Base-by-base conservation (phyloP, 37 sponge, comb jelly and placozoan species). In the Cladorhizidae sp. region DNA sequence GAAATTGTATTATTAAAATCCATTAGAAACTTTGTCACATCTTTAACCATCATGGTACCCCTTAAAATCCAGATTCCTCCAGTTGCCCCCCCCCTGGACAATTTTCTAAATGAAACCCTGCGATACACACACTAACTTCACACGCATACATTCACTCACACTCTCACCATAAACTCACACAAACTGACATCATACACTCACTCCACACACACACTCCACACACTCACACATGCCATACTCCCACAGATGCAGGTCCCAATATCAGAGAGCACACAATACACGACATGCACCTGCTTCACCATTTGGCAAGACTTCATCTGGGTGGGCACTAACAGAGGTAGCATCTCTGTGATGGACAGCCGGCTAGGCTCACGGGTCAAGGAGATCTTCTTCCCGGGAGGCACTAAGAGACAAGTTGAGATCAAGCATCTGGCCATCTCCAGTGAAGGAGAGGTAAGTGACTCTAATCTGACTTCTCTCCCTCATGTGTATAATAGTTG, bases 381-480 rank as follows among this genome's bases (percentile, higher is more conserved):
- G 8, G 80, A 86, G 80, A 52, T 86, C 6, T 79, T 79, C 78
- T 86, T 86, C 45, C 78, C 86, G 0, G 79, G 79, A 36, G 73
- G 75, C 31, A 52, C 50, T 26, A 50, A 57, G 70, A 71, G 49
- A 31, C 79, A 70, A 0, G 72, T 91, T 57, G 92, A 91, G n/a
- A 73, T 91, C 32, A 86, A 79, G 64, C 65, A 74, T 52, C 68
- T 91, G 0, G 87, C 92, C 20, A 42, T 82, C 26, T 91, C 92
- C 57, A 49, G 45, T 28, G 67, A 81, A 20, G 73, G 86, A 40
- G 87, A 91, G 74, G 92, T 83, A 25, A 31, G 67, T 31, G 62
- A 20, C 17, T 54, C 12, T 59, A 28, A 18, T 12, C 17, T 59
- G 61, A 12, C 28, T 26, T 28, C 18, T 59, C 28, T 59, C n/a